Percentiles rank a stretch among this genome's conserved stretches.
Evolutionary conservation across 2,113 vertebrate genomes (phyloP).

Genomic region (Alexandromys fortis): DNA sequence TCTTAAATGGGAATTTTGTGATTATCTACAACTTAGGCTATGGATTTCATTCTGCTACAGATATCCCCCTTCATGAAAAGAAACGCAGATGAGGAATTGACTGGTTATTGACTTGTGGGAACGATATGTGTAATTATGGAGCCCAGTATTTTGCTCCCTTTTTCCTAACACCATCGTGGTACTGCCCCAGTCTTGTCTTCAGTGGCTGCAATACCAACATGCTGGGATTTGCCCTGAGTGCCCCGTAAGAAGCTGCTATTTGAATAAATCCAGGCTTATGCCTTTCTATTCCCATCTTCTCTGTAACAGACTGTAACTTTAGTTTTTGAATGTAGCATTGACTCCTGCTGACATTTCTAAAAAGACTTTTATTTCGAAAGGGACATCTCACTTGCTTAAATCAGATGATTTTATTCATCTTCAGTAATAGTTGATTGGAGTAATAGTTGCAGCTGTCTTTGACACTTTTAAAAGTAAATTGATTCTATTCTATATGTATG

Average conservation of each 20-base stretch:
- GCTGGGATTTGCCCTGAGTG: background rate
- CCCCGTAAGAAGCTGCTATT: background rate
- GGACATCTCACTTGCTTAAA: constrained; percentile 7
- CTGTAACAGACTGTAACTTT: background rate
- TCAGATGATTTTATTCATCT: background rate
- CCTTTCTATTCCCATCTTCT: background rate
- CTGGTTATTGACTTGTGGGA: background rate
- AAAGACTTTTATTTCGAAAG: background rate
- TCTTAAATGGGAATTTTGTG: constrained; percentile 3
- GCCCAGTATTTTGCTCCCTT: background rate
- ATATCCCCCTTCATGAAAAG: background rate
- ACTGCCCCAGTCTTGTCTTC: background rate
- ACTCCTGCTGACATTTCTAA: constrained; percentile 13
- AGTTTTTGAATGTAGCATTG: constrained; percentile 12
- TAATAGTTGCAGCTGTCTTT: constrained; percentile 11
- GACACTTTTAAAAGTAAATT: background rate
- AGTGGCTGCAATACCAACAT: background rate
- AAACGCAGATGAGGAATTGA: background rate
- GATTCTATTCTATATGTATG: background rate
- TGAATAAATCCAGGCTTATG: background rate
- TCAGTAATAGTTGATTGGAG: background rate
- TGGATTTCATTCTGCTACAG: background rate
- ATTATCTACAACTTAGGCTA: background rate
- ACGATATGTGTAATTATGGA: background rate
- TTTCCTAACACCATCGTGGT: background rate